Evolutionary conservation across 2,797 vertebrate species (phyloP), one percentile per base, ranked within the genome.

Genomic region (Anguilla megastoma): DNA sequence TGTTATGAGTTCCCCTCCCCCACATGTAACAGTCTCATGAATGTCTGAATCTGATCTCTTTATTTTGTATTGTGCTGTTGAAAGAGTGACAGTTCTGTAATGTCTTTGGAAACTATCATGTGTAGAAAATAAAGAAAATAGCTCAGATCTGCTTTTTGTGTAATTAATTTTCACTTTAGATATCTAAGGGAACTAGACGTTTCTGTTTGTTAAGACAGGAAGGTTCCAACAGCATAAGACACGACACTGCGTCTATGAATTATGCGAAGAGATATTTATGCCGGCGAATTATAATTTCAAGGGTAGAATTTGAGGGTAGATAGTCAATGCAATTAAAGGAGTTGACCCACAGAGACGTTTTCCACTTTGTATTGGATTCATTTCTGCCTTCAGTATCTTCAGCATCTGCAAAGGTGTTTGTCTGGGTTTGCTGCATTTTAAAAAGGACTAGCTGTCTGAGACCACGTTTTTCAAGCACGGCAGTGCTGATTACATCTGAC

Each of bases 11-110:
- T 3, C 82, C 24, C 54, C 54, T 58, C 63, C 63, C 63, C 87
- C 56, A 88, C 0, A 0, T 91, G 88, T 36, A 92, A 94, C 89
- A 92, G 91, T 94, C 91, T 91, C 88, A 87, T 95, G 91, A 93
- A 93, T 95, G 94, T 95, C 92, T 88, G 80, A 92, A 87, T 83
- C 91, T 95, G 90, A 93, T 92, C 92, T 89, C 91, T 93, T 91
- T 95, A 90, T 96, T 96, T 96, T 96, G 88, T 94, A 95, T 93
- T 48, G 58, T 95, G 92, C 91, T 93, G 89, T 92, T 94, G 92
- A 92, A 93, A 94, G 95, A 95, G 95, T 96, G 94, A 93, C 93
- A 95, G 93, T 93, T 90, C 93, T 92, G 93, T 95, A 90, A 90
- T 90, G 93, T 95, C 90, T 94, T 95, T 94, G 86, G 33, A 50